Conservation (phyloP, 2,888 invertebrate genomes). For the Sinodicranocentrus sp. region DNA sequence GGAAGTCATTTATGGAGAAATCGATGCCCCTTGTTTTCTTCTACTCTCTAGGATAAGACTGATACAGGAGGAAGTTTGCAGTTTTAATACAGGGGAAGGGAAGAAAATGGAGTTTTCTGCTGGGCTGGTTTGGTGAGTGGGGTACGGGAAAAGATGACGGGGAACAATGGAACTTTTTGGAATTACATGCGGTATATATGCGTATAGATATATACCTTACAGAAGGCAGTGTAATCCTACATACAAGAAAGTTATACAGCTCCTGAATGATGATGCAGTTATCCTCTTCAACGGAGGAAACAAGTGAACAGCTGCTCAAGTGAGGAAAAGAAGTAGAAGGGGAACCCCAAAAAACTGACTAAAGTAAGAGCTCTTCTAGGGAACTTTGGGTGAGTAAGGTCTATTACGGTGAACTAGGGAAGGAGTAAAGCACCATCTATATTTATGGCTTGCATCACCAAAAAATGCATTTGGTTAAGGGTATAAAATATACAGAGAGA, state of each 20-base stretch:
- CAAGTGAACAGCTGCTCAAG: conserved; percentile 62
- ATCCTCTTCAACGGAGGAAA: conserved; percentile 52
- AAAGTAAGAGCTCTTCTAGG: neutral
- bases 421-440: conserved; percentile 23
- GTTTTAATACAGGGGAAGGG: neutral
- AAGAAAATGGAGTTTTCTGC: conserved; percentile 24
- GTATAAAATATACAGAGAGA: conserved; percentile 3
- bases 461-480: conserved; percentile 23
- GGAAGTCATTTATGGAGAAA: conserved; percentile 70
- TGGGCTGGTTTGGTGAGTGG: conserved; percentile 5
- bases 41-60: no score
- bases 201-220: conserved; percentile 5
- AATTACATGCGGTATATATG: conserved; percentile 7
- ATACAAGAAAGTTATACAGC: neutral
- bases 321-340: conserved; percentile 42
- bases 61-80: neutral
- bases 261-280: conserved; percentile 55
- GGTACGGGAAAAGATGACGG: conserved; percentile 23
- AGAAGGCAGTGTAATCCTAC: neutral
- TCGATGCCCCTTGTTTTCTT: conserved; percentile 65
- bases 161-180: conserved; percentile 56
- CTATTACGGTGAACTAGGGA: conserved; percentile 13
- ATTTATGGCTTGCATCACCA: conserved; percentile 53
- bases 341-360: conserved; percentile 31
- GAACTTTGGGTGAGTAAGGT: neutral